Conservation (phyloP, 2,113 vertebrate genomes). For the Colistium nudipinnis region DNA sequence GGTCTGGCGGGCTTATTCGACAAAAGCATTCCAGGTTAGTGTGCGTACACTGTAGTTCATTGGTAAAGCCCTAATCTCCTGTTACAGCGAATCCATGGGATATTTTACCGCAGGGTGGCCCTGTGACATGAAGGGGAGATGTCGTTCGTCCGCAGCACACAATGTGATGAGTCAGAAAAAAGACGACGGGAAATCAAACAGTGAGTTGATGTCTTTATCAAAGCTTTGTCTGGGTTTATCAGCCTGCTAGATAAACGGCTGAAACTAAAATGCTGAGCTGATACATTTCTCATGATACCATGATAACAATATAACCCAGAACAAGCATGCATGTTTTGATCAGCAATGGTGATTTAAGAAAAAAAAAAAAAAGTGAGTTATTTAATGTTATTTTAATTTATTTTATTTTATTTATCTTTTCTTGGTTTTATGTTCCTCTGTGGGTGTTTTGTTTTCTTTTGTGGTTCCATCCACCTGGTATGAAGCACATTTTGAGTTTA, state of each 20-base stretch:
- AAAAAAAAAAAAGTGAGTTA: too few species aligned
- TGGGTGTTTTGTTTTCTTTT: too few species aligned
- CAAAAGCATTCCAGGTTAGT: slow-evolving; percentile 48
- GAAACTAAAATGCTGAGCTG: background rate
- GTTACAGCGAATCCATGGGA: slow-evolving; percentile 66
- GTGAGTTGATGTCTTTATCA: slow-evolving; percentile 11
- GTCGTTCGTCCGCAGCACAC: slow-evolving; percentile 36
- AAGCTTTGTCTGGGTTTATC: background rate
- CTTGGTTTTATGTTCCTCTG: background rate
- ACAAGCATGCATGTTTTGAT: background rate
- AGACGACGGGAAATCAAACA: slow-evolving; percentile 4
- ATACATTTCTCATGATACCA: background rate
- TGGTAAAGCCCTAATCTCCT: slow-evolving; percentile 46
- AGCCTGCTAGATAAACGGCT: background rate
- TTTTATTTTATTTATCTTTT: background rate
- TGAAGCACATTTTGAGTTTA: too few species aligned
- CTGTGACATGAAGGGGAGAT: slow-evolving; percentile 30
- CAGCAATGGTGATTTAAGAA: background rate
- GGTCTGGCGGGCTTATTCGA: slow-evolving; percentile 42
- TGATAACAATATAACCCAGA: background rate
- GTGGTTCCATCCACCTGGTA: too few species aligned
- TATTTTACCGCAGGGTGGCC: slow-evolving; percentile 48
- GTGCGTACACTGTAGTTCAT: slow-evolving; percentile 38
- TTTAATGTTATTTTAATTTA: too few species aligned
- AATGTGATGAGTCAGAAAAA: slow-evolving; percentile 47